Base-by-base conservation (phyloP, 2,113 vertebrate genomes). In the Felis chaus region DNA sequence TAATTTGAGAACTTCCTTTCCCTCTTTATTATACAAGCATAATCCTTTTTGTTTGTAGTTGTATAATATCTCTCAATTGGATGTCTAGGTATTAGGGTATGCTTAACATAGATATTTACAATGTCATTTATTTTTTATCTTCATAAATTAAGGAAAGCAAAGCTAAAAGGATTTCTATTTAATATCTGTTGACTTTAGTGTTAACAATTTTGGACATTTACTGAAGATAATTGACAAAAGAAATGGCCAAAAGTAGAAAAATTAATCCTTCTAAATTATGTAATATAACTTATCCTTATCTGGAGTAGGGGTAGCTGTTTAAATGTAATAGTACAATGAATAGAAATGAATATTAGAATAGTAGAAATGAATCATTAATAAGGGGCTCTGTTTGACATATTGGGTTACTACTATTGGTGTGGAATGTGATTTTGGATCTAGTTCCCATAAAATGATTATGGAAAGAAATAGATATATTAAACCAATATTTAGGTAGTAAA, bases 81-180 rank as follows among this genome's bases (percentile, higher is more conserved):
- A 36, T 86, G 19, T 57, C 74, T 92, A 84, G 39, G 25, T 4
- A 61, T 29, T 61, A 9, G 2, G 6, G 3, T 68, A 50, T 0
- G 78, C 9, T 36, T 36, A 76, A 25, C 2, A 31, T 53, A 84
- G 3, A 53, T 85, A 82, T 90, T 90, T 94, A 63, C 0, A 80
- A 1, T 84, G 27, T 9, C 55, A 78, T n/a, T 79, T 86, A 57
- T 63, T 84, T 89, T 73, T 94, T 63, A 71, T 83, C 61, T 89
- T 96, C 93, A 82, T 76, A 65, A 95, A 61, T 33, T 90, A 50
- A 89, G 25, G 82, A 71, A 89, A 25, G 6, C 63, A 71, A 92
- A 93, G 0, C 8, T 48, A 81, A 93, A 84, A 61, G 14, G 27
- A 5, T 55, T 91, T 76, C 31, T 25, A 73, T 41, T 95, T 19